These are phyloP conservation scores for Halocaridina rubra DNA, from an alignment of 2,888 invertebrate genomes.

Conservation along the genomic window DNA sequence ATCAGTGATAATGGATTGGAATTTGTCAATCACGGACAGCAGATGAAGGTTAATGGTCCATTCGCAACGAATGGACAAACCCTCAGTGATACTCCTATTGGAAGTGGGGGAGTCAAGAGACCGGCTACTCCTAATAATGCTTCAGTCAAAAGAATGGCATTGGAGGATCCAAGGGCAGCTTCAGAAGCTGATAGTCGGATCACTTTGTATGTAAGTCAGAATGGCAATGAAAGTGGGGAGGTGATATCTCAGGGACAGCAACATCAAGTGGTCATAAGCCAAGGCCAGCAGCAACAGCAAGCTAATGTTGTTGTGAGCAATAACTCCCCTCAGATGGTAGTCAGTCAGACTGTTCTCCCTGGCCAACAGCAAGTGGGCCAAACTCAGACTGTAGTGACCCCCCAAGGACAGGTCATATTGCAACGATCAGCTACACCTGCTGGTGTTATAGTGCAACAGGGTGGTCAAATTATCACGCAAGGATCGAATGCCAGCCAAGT, in stretches of 20 bases:
- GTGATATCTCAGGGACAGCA: constrained; percentile 49
- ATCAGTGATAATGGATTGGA: constrained; percentile 75
- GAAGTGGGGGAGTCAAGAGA: constrained; percentile 47
- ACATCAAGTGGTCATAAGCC: constrained; percentile 47
- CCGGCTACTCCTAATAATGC: constrained; percentile 60
- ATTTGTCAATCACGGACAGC: constrained; percentile 68
- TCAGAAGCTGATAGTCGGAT: constrained; percentile 54
- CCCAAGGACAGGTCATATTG: constrained; percentile 60
- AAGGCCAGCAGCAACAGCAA: constrained; percentile 36
- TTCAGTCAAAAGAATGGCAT: constrained; percentile 58
- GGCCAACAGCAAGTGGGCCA: constrained; percentile 44
- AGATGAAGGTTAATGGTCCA: constrained; percentile 43
- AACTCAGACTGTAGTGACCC: constrained; percentile 48
- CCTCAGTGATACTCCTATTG: constrained; percentile 29
- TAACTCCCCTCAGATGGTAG: constrained; percentile 38
- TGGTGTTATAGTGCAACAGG: constrained; percentile 62
- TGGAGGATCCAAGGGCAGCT: constrained; percentile 54
- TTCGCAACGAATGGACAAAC: constrained; percentile 49
- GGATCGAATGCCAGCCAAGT: constrained; percentile 57
- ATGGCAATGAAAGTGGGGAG: constrained; percentile 58
- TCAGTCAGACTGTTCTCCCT: constrained; percentile 43
- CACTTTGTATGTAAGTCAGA: constrained; percentile 62
- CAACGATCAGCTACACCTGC: constrained; percentile 51
- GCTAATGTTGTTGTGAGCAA: background rate
- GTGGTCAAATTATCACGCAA: constrained; percentile 68